These are phyloP conservation scores for Panzeria rudis DNA, from an alignment of 2,888 invertebrate genomes.

Conservation along the genomic window DNA sequence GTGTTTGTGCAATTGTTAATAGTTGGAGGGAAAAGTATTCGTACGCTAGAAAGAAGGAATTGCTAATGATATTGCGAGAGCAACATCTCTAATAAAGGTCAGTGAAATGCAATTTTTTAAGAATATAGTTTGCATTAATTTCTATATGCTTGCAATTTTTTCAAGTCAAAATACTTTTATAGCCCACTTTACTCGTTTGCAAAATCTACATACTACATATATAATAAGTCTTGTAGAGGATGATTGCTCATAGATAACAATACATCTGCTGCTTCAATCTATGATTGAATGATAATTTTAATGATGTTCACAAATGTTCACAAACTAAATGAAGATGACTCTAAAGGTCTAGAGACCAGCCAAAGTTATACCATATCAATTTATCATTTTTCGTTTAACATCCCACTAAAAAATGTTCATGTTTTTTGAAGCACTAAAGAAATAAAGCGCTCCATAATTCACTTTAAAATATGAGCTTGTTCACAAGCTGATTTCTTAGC, in stretches of 20 bases:
- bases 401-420: too few species aligned
- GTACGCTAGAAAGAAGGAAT: not conserved
- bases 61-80: not conserved
- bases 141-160: not conserved
- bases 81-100: not conserved
- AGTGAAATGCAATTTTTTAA: too few species aligned
- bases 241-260: not conserved
- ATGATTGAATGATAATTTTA: constrained; percentile 17
- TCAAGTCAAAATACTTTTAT: not conserved
- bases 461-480: too few species aligned
- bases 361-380: not conserved
- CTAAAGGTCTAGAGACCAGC: not conserved
- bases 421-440: too few species aligned
- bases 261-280: constrained; percentile 15
- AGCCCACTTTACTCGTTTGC: not conserved
- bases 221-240: not conserved
- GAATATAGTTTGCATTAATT: not conserved
- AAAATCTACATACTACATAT: not conserved
- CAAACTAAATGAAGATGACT: constrained; percentile 22
- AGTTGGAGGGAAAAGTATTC: not conserved
- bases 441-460: too few species aligned
- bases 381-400: constrained; percentile 33
- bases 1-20: not conserved
- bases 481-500: too few species aligned
- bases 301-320: not conserved